phyloP scores from a whole-genome alignment of 2,888 invertebrate species.

The Piscicola geometra region DNA sequence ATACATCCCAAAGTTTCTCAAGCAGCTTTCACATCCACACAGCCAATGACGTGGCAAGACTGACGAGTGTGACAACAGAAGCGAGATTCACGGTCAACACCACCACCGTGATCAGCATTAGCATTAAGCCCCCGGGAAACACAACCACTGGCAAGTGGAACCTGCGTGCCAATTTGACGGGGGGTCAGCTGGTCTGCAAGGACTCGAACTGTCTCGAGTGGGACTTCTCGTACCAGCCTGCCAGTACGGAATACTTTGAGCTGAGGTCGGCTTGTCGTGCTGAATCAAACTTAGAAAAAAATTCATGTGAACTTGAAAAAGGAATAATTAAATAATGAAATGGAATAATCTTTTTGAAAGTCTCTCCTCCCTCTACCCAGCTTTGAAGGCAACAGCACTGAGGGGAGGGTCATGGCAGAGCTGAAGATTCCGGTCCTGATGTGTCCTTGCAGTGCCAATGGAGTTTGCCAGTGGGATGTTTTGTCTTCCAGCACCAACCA shows the following conservation, averaged over 20 bases:
- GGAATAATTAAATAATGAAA: no score
- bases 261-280: no score
- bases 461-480: no score
- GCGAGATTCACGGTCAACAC: slow-evolving; percentile 14
- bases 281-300: no score
- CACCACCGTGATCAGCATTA: slow-evolving; percentile 12
- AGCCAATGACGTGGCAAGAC: not conserved
- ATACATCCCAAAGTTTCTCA: no score
- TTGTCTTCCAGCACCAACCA: not conserved
- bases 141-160: not conserved
- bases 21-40: not conserved
- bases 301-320: not conserved
- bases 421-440: slow-evolving; percentile 16
- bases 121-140: not conserved
- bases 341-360: no score
- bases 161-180: not conserved
- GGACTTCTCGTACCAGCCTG: not conserved
- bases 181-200: slow-evolving; percentile 7
- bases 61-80: not conserved
- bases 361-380: slow-evolving; percentile 1
- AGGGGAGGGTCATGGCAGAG: not conserved
- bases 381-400: slow-evolving; percentile 19
- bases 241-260: not conserved
- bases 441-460: slow-evolving; percentile 29
- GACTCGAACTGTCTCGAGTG: not conserved